Evolutionary conservation across 1,140 invertebrate genomes (phyloP).

Genomic region (Cotesia chilonis): DNA sequence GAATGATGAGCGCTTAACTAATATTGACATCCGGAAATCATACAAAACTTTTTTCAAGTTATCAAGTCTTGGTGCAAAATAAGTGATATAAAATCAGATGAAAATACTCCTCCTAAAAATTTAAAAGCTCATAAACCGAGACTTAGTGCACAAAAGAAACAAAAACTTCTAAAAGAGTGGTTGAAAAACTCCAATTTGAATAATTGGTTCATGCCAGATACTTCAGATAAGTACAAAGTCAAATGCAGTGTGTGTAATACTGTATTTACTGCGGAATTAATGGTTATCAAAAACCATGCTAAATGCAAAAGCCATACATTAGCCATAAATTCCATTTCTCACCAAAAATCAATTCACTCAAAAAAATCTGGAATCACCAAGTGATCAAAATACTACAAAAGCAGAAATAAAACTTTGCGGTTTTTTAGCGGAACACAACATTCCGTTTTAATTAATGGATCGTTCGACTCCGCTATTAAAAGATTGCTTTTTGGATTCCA

Average conservation of each 20-base stretch:
- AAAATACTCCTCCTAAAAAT: constrained; percentile 11
- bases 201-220: constrained; percentile 5
- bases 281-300: constrained; percentile 1
- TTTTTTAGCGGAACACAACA: constrained; percentile 22
- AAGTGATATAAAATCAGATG: neutral
- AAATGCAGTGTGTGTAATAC: constrained; percentile 7
- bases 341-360: constrained; percentile 13
- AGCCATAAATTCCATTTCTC: neutral
- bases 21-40: too few species aligned
- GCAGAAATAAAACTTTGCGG: constrained; percentile 22
- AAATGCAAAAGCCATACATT: neutral
- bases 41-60: too few species aligned
- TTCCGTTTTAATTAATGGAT: neutral
- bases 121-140: neutral
- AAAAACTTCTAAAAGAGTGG: constrained; percentile 3
- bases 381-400: constrained; percentile 2
- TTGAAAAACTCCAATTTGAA: constrained; percentile 9
- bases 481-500: constrained; percentile 15
- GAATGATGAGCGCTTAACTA: too few species aligned
- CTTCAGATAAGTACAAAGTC: neutral
- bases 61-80: neutral
- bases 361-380: neutral
- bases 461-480: neutral
- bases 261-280: constrained; percentile 3
- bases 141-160: neutral